Evolutionary conservation across 2,888 invertebrate genomes (phyloP), one percentile per base, ranked within the genome.

Genomic region (Pterobdella sp.): DNA sequence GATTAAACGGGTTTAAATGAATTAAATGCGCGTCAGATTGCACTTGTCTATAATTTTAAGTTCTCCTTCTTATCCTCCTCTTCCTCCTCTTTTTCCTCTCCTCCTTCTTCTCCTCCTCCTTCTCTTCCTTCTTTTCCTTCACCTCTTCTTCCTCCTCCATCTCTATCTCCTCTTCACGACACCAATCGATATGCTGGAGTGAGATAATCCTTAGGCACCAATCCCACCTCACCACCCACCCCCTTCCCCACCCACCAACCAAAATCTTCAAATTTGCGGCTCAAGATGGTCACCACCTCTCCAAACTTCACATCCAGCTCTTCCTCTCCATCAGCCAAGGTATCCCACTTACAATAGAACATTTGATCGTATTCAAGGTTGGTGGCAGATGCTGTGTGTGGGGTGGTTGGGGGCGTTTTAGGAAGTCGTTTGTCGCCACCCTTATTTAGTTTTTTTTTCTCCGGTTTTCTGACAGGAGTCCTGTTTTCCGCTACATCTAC

Each of bases 201-300:
- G 2, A 70, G 56, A 70, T 70, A 70, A 35, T 70, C 70, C 32
- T 56, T 70, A 18, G 70, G 70, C 22, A 70, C 70, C 10, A 70
- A 49, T 1, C 70, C 70, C 1, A 70, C 29, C 42, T 22, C n/a
- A 1, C 60, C 56, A 7, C 56, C 42, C 56, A 70, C 36, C n/a
- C n/a, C n/a, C 52, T 70, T 49, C 2, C 42, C 70, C 0, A 70
- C 70, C 70, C 70, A 70, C 70, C 70, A 70, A 1, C 70, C 70
- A 56, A 70, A 70, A 52, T 56, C 52, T 32, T 70, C 70, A 34
- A 70, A 70, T 56, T 70, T 31, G 18, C 52, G 70, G 52, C 70
- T 70, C 29, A 70, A 1, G 52, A 70, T 32, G 18, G 56, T 70
- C 60, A 70, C 22, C 22, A 70, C 42, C 1, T 70, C 70, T 26